Evolutionary conservation across 2,888 invertebrate genomes (phyloP).

Genomic region (Meiosimyza decipiens): DNA sequence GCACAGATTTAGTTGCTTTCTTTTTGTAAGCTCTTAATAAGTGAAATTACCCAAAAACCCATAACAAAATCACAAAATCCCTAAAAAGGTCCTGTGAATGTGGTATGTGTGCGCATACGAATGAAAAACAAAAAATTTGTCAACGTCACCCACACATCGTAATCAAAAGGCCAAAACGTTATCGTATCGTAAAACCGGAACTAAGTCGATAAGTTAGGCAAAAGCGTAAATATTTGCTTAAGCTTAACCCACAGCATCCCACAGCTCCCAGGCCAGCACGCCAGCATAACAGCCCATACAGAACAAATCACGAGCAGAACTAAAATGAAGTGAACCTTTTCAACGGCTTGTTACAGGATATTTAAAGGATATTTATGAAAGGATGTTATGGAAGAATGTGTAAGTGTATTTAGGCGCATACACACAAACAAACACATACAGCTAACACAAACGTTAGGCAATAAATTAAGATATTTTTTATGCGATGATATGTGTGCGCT

Average conservation of each 20-base stretch:
- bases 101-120: neutral
- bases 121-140: conserved; percentile 16
- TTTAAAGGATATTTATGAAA: neutral
- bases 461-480: conserved; percentile 36
- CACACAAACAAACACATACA: conserved; percentile 14
- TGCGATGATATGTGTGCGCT: neutral
- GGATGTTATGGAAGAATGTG: neutral
- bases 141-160: conserved; percentile 33
- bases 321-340: conserved; percentile 46
- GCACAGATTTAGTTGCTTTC: too few relatives aligned
- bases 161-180: conserved; percentile 32
- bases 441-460: conserved; percentile 4
- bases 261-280: neutral
- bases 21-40: neutral
- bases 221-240: conserved; percentile 40
- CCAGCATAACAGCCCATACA: neutral
- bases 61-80: conserved; percentile 25
- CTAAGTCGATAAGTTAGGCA: conserved; percentile 38
- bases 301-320: conserved; percentile 2
- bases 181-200: conserved; percentile 37
- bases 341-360: conserved; percentile 25
- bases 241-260: conserved; percentile 34
- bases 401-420: conserved; percentile 10
- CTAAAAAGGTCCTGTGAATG: neutral
- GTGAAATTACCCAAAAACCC: conserved; percentile 27